Evolutionary conservation across 1,140 invertebrate species (phyloP), one percentile per base, ranked within the genome.

Genomic region (Dryas iulia): DNA sequence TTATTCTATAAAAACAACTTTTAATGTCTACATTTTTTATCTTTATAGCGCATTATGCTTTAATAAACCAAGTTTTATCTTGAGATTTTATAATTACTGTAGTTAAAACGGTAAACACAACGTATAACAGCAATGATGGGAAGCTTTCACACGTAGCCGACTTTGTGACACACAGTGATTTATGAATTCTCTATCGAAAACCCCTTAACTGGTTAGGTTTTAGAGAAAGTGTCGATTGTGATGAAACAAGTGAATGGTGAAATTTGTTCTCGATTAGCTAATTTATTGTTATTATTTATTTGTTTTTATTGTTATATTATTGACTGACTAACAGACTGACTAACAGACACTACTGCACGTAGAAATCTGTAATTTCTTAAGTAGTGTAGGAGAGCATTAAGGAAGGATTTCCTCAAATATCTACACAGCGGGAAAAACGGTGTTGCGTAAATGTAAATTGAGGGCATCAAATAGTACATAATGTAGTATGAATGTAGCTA

Each of bases 41-140:
- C 7, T 47, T 47, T 47, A 18, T 10, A 8, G 1, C n/a, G 14
- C 35, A 25, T 60, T 47, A 26, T n/a, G 18, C 23, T 60, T 12
- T 21, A 60, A 10, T 8, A 39, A 39, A 47, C 23, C 30, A n/a
- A n/a, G 6, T 47, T 2, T 47, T 47, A 60, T 60, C 59, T 60
- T 25, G 28, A 5, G 2, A 47, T 18, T 18, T 59, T 47, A 18
- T 60, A 60, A 60, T 60, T 39, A 47, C 59, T 33, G 59, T 18
- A 24, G 31, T 60, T 60, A 25, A 47, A 47, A 60, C 59, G 59
- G 59, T 60, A 60, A 60, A 60, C 14, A 39, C 14, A 21, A 60
- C 18, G 59, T 47, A 47, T 26, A 33, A 18, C 18, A 33, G 30
- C 18, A 25, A 25, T 5, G 33, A 60, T 47, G 24, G 25, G 23